phyloP scores from a whole-genome alignment of 1,140 invertebrate species.

The Argopecten irradians region DNA sequence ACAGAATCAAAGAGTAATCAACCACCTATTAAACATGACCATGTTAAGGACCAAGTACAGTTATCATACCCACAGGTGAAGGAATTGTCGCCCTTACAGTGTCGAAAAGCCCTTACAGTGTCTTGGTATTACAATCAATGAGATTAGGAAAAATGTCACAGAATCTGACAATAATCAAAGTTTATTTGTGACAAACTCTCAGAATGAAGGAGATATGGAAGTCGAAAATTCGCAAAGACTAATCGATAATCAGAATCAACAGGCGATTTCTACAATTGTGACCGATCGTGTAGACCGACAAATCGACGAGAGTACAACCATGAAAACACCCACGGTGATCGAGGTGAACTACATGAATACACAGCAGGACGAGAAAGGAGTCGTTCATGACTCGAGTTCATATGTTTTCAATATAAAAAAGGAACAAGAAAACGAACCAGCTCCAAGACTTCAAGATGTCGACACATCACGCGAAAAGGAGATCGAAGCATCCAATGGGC shows the following conservation, averaged over 20 bases:
- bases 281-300: not conserved
- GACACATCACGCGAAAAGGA: not conserved
- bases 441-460: not conserved
- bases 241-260: not conserved
- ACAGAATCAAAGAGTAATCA: not conserved
- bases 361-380: not conserved
- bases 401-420: not conserved
- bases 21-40: not conserved
- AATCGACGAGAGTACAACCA: not conserved
- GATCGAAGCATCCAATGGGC: not conserved
- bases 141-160: not conserved
- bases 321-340: not conserved
- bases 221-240: not conserved
- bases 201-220: not conserved
- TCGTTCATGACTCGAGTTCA: not conserved
- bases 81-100: not conserved
- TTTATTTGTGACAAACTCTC: not conserved
- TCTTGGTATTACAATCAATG: not conserved
- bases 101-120: not conserved
- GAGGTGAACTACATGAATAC: not conserved
- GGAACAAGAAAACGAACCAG: not conserved
- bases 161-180: not conserved
- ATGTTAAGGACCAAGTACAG: not conserved
- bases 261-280: not conserved
- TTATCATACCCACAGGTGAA: not conserved